phyloP scores from a whole-genome alignment of 2,797 vertebrate species.

The Sebastes nivosus region DNA sequence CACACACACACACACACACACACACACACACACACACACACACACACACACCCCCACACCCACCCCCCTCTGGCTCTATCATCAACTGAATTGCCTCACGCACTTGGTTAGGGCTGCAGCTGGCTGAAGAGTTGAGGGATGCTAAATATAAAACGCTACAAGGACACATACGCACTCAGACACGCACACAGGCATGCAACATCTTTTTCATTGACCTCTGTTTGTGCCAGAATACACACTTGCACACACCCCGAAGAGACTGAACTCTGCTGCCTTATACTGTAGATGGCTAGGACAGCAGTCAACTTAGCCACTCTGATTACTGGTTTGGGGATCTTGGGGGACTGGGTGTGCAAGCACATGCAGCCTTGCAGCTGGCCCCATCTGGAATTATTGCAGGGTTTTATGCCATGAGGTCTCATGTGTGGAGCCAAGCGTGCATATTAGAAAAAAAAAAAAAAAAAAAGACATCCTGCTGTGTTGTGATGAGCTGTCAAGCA shows the following conservation, averaged over 20 bases:
- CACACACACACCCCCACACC: slow-evolving; percentile 15
- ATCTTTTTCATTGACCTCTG: slow-evolving; percentile 19
- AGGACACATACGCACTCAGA: slow-evolving; percentile 14
- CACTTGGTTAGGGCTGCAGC: slow-evolving; percentile 64
- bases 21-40: neutral
- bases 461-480: slow-evolving; percentile 39
- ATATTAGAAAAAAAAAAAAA: slow-evolving; percentile 11
- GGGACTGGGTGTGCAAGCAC: slow-evolving; percentile 55
- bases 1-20: slow-evolving; percentile 4
- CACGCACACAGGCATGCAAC: slow-evolving; percentile 23
- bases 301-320: slow-evolving; percentile 47
- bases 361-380: slow-evolving; percentile 55
- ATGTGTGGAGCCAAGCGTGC: slow-evolving; percentile 33
- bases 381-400: slow-evolving; percentile 55
- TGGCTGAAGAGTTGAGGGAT: slow-evolving; percentile 49
- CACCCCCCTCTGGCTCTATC: slow-evolving; percentile 38
- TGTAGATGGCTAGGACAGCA: slow-evolving; percentile 29
- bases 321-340: slow-evolving; percentile 52
- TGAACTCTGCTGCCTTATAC: slow-evolving; percentile 39
- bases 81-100: slow-evolving; percentile 61
- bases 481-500: slow-evolving; percentile 29
- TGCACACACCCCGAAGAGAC: slow-evolving; percentile 42
- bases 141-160: slow-evolving; percentile 69
- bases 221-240: slow-evolving; percentile 47
- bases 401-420: slow-evolving; percentile 45